phyloP scores from a whole-genome alignment of 2,888 invertebrate genomes.

The Leptinotarsa tumamoca region DNA sequence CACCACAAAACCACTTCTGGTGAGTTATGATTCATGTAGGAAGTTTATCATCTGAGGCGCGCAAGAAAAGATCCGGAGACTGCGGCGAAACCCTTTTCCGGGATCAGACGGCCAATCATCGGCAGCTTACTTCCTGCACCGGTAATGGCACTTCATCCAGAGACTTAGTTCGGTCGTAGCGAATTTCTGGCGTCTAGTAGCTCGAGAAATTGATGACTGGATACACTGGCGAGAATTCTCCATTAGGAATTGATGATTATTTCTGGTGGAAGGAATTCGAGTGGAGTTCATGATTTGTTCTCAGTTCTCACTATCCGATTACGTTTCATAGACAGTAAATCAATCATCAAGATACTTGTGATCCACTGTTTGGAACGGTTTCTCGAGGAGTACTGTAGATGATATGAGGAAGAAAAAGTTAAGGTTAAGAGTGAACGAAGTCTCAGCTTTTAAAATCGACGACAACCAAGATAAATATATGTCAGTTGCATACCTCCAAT shows the following conservation, averaged over 20 bases:
- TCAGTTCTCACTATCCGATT: no score
- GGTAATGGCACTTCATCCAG: conserved; percentile 43
- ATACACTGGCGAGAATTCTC: neutral
- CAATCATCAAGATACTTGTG: no score
- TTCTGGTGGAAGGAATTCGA: neutral
- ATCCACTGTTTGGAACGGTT: no score
- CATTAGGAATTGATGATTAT: neutral
- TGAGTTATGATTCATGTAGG: conserved; percentile 33
- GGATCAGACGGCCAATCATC: conserved; percentile 47
- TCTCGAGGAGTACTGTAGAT: no score
- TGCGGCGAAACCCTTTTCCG: conserved; percentile 41
- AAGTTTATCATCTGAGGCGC: conserved; percentile 30
- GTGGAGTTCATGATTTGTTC: neutral
- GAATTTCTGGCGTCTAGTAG: conserved; percentile 35
- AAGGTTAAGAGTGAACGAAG: no score
- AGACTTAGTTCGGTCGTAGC: conserved; percentile 29
- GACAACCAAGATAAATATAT: no score
- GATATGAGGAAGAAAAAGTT: no score
- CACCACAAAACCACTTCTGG: conserved; percentile 25
- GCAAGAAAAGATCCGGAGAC: conserved; percentile 18
- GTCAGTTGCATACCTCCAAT: no score
- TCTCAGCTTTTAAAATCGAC: no score
- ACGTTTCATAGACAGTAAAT: no score
- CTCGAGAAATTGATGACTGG: conserved; percentile 24
- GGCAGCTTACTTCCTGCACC: conserved; percentile 42